These are phyloP conservation scores for Passer montanus DNA, from an alignment of 2,113 vertebrate genomes.

Conservation along the genomic window DNA sequence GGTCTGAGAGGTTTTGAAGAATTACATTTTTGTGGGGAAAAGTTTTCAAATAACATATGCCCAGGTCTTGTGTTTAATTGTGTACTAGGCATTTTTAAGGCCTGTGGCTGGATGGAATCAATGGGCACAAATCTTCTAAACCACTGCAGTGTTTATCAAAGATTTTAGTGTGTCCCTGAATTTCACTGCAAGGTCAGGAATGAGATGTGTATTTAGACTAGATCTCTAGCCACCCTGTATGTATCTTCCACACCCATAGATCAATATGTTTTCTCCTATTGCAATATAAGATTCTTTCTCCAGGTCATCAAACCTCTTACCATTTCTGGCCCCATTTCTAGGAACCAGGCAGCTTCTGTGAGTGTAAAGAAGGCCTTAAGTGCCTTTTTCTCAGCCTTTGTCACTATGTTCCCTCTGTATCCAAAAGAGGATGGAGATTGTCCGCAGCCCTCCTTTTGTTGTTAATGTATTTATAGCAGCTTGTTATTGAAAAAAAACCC, in stretches of 20 bases:
- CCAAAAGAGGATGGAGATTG: neutral
- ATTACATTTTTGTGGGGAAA: constrained; percentile 38
- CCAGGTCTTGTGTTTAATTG: neutral
- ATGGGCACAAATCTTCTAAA: neutral
- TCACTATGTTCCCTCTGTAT: neutral
- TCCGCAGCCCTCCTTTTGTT: neutral
- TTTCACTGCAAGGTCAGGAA: neutral
- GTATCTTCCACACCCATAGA: neutral
- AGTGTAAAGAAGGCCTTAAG: neutral
- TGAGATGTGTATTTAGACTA: neutral
- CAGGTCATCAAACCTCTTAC: neutral
- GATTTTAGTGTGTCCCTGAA: neutral
- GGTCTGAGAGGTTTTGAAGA: constrained; percentile 11
- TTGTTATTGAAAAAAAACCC: neutral
- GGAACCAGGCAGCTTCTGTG: neutral
- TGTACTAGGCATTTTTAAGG: neutral
- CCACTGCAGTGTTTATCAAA: neutral
- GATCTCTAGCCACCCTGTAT: neutral
- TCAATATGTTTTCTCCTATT: neutral
- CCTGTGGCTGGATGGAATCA: neutral
- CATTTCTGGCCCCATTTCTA: neutral
- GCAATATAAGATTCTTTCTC: neutral
- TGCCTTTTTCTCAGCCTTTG: neutral
- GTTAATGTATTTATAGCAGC: neutral
- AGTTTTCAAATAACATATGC: constrained; percentile 11